Conservation (phyloP, 2,113 vertebrate species). For the Cettia cetti region DNA sequence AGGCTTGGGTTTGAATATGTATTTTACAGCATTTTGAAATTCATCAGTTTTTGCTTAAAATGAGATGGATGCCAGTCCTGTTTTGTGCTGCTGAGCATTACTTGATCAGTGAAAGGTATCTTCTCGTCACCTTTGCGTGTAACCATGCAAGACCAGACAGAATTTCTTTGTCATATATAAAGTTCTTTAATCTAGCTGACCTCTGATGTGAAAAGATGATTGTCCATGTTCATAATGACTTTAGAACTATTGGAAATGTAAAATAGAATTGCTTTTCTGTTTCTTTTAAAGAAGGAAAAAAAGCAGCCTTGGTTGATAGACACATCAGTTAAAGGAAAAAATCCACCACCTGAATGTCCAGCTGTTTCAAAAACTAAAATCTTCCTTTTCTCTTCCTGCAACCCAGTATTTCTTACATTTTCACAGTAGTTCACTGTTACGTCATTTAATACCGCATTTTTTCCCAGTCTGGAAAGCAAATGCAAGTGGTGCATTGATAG, state of each 20-base stretch:
- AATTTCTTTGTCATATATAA: background rate
- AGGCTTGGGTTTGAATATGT: background rate
- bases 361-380: background rate
- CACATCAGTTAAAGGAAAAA: background rate
- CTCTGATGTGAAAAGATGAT: background rate
- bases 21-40: background rate
- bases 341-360: background rate
- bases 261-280: background rate
- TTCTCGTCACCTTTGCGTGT: background rate
- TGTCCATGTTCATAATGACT: background rate
- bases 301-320: background rate
- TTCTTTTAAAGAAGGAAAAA: background rate
- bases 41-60: background rate
- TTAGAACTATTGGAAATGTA: background rate
- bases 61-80: background rate
- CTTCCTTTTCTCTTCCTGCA: background rate
- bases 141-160: background rate
- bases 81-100: background rate
- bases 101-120: background rate
- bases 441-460: background rate
- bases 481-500: background rate
- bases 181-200: background rate
- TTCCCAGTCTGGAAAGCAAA: background rate
- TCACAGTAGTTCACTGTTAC: background rate
- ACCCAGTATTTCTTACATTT: rapidly evolving